Evolutionary conservation across 1,140 invertebrate species (phyloP), one percentile per base, ranked within the genome.

Genomic region (Cherax destructor): DNA sequence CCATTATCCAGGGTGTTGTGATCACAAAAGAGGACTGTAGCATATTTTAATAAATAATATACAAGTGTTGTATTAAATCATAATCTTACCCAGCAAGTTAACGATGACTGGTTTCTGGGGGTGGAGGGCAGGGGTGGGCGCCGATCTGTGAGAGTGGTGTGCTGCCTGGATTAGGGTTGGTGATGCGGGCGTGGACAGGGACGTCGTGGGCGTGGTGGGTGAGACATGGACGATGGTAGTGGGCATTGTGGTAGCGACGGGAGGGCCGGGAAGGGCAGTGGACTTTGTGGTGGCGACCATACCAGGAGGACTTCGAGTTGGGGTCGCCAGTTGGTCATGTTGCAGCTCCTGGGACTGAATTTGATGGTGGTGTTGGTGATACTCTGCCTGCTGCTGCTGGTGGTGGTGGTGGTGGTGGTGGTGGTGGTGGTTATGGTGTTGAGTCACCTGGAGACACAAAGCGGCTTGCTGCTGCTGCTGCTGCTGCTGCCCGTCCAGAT

Each of bases 61-160:
- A 41, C 30, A 41, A 41, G 2, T 41, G 30, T 41, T 41, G 30
- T 41, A 41, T 41, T 41, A 41, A 41, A 41, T 41, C 30, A n/a
- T n/a, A 30, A 30, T 74, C 87, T 89, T 52, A 92, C 91, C 91
- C 81, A 92, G 86, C 74, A 93, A 41, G 77, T 84, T 91, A 78
- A 91, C 80, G 85, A 91, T 88, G n/a, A 83, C 84, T 88, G 61
- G 84, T 88, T 41, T 93, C 88, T 18, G 92, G 92, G 80, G 92
- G 93, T 21, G 92, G 93, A 21, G 93, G 93, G 79, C 92, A 93
- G 77, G 93, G 93, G 94, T 96, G 96, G 87, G 96, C 96, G 69
- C 97, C 97, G 93, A 98, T 98, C 94, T 98, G 97, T 49, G 97
- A 97, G 10, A 98, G 95, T 3, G 97, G 97, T 65, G 97, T 98